Conservation (phyloP, 2,888 invertebrate genomes). For the Spilarctia lutea region DNA sequence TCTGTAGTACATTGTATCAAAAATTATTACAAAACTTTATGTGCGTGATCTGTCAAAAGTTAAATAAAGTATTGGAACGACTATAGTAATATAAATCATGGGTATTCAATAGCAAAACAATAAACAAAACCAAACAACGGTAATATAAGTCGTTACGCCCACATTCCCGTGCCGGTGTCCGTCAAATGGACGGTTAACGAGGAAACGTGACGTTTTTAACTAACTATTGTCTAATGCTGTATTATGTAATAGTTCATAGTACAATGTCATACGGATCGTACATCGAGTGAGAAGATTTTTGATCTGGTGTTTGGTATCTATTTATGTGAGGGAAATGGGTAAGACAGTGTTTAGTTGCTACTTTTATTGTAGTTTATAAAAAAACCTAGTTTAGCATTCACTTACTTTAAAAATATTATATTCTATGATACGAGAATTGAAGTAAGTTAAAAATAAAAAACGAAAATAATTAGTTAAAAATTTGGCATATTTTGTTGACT, state of each 20-base stretch:
- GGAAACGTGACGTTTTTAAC: slow-evolving; percentile 43
- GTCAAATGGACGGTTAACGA: slow-evolving; percentile 30
- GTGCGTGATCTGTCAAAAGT: too few relatives aligned
- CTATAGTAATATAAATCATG: neutral
- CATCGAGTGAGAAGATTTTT: neutral
- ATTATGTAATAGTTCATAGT: slow-evolving; percentile 16
- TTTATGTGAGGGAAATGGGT: neutral
- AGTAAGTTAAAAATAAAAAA: too few relatives aligned
- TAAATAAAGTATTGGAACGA: too few relatives aligned
- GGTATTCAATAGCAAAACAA: neutral
- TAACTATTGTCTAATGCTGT: slow-evolving; percentile 36
- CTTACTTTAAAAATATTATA: too few relatives aligned
- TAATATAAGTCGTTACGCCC: neutral
- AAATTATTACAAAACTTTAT: too few relatives aligned
- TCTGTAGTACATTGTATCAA: too few relatives aligned
- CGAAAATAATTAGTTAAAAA: too few relatives aligned
- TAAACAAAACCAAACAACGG: neutral
- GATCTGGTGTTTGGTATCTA: neutral
- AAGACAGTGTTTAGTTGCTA: neutral
- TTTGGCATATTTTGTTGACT: too few relatives aligned
- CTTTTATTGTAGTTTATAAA: neutral
- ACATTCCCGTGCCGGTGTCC: slow-evolving; percentile 25
- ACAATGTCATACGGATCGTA: slow-evolving; percentile 10
- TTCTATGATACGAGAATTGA: too few relatives aligned
- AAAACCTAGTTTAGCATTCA: neutral